Base-by-base conservation (phyloP, 2,113 vertebrate genomes). In the Tetrao urogallus region DNA sequence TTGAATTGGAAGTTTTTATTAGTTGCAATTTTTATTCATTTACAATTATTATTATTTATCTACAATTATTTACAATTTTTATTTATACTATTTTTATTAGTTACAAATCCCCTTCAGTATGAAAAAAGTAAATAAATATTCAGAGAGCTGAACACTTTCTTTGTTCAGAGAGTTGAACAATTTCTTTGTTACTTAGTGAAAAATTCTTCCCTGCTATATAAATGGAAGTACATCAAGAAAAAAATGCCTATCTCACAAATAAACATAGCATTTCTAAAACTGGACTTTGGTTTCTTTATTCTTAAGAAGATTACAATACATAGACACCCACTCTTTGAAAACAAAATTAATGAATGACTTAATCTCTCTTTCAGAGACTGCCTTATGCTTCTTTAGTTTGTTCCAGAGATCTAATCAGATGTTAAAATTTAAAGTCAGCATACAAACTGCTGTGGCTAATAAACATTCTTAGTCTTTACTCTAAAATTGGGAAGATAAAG, bases 231-330 rank as follows among this genome's bases (percentile, higher is more conserved):
- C 27, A 74, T 47, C 43, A 78, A 87, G 2, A 64, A 8, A 82
- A 82, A 47, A 83, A 76, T 19, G 34, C 24, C 8, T 86, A 14
- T 90, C 92, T 93, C 43, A 19, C 45, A 72, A 71, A 63, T 66
- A 82, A 48, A 83, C 36, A 47, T 34, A 76, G 2, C 4, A 67
- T 76, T 92, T 70, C 25, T 66, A n/a, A 94, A 94, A 82, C 13
- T 64, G 38, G 50, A 61, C 38, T 82, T 93, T 50, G 52, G n/a
- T 70, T n/a, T 67, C 63, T 82, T 70, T 60, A 21, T 70, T 43
- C 17, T 88, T 91, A 96, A 86, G 92, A 77, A 82, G 65, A 96
- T 94, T 90, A 90, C 6, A 92, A 85, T 90, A 93, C 71, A 67
- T 80, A 85, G 50, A 89, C 36, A 71, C 71, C 34, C 28, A 67